phyloP scores from a whole-genome alignment of 2,888 invertebrate genomes.

The Agrochola litura region DNA sequence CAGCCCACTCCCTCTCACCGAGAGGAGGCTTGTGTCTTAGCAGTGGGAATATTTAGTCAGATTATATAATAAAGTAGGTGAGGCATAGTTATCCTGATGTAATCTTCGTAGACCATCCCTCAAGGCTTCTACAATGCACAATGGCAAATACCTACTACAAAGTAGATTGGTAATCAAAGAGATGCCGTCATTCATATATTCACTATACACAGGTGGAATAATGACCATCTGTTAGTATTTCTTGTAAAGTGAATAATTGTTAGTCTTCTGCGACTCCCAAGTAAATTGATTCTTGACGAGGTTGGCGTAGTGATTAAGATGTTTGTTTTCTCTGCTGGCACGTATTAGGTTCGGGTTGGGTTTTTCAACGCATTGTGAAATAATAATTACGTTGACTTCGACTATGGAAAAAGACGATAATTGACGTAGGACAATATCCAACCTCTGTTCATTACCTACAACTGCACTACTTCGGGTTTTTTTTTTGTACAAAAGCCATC shows the following conservation, averaged over 20 bases:
- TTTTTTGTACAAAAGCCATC: not conserved
- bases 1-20: no score
- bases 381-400: not conserved
- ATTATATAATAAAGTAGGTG: no score
- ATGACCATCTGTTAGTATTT: conserved; percentile 5
- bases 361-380: not conserved
- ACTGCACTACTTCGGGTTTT: not conserved
- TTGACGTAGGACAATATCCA: not conserved
- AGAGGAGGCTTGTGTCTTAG: no score
- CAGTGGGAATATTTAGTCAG: no score
- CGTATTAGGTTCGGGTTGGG: not conserved
- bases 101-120: not conserved
- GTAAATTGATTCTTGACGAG: not conserved
- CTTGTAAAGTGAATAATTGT: conserved; percentile 25
- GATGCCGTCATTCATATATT: conserved; percentile 24
- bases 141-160: not conserved
- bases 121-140: not conserved
- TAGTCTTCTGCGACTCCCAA: not conserved
- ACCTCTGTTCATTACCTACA: not conserved
- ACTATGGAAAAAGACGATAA: not conserved
- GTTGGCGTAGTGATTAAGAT: not conserved
- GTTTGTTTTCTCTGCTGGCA: not conserved
- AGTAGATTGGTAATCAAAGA: conserved; percentile 16
- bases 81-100: not conserved
- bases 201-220: conserved; percentile 12